phyloP scores from a whole-genome alignment of 92 coral and sea anemone genomes.

The Nematostella vectensis region DNA sequence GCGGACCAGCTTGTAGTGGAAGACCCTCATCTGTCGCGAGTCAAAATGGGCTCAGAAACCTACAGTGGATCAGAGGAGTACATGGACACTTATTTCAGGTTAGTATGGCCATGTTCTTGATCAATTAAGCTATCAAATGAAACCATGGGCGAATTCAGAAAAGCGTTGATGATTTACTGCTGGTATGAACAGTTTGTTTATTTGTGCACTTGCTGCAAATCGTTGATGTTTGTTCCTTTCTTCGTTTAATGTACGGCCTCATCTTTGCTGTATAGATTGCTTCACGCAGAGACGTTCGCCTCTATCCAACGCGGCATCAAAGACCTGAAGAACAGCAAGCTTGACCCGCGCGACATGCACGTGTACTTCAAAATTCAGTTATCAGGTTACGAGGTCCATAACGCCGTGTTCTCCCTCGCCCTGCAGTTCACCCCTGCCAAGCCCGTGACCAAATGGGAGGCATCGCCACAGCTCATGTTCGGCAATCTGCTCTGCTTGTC shows the following conservation, averaged over 20 bases:
- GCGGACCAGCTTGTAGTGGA: conserved; percentile 13
- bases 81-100: conserved; percentile 31
- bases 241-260: too few species aligned
- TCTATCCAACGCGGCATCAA: conserved; percentile 23
- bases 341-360: conserved; percentile 23
- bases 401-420: conserved; percentile 16
- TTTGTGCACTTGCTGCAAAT: too few species aligned
- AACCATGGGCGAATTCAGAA: too few species aligned
- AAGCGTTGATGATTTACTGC: too few species aligned
- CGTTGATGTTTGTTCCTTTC: too few species aligned
- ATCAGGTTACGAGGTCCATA: conserved; percentile 10
- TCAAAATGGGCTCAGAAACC: conserved; percentile 9
- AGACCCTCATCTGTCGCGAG: conserved; percentile 24
- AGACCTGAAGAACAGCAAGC: conserved; percentile 10
- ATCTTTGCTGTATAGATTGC: too few species aligned
- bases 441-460: conserved; percentile 17
- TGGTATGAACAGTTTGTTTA: too few species aligned
- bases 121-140: too few species aligned
- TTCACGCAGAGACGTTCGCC: conserved; percentile 25
- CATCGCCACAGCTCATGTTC: conserved; percentile 25
- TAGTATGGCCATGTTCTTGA: too few species aligned
- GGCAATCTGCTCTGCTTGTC: conserved; percentile 21
- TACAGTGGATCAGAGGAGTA: conserved; percentile 14
- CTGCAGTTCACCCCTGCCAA: conserved; percentile 19
- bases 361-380: conserved; percentile 15